phyloP scores from a whole-genome alignment of 2,113 vertebrate species.

The Mus spicilegus region DNA sequence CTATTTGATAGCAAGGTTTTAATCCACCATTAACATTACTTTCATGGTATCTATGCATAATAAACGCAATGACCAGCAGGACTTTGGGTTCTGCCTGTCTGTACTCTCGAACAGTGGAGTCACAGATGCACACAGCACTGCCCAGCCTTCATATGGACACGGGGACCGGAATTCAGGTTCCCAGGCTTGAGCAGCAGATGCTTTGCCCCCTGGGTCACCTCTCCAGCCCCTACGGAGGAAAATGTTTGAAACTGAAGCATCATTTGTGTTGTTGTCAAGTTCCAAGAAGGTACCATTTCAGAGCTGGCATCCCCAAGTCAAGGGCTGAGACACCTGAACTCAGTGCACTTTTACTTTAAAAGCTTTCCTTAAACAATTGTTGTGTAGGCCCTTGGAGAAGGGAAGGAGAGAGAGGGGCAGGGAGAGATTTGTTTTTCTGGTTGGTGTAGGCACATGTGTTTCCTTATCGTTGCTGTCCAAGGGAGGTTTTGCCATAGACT shows the following conservation, averaged over 20 bases:
- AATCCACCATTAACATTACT: background rate
- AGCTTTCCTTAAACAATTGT: background rate
- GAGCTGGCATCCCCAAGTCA: background rate
- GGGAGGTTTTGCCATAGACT: background rate
- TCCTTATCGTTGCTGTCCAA: background rate
- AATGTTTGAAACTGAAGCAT: background rate
- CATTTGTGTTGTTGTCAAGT: background rate
- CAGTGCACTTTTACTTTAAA: background rate
- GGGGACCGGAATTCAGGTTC: too few relatives aligned
- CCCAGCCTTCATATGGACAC: too few relatives aligned
- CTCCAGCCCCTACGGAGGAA: background rate
- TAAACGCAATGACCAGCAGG: background rate
- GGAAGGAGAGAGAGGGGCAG: background rate
- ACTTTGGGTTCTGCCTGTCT: background rate
- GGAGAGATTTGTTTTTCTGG: background rate
- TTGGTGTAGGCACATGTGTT: background rate
- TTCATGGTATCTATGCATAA: background rate
- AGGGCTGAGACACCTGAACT: accelerated
- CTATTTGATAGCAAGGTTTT: background rate
- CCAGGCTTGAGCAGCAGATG: background rate
- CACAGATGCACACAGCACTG: background rate
- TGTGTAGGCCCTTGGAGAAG: background rate
- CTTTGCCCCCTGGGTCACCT: background rate
- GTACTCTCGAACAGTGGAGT: background rate
- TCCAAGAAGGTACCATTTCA: background rate